Conservation (phyloP, 1,140 invertebrate species). For the Chlorops oryzae region DNA sequence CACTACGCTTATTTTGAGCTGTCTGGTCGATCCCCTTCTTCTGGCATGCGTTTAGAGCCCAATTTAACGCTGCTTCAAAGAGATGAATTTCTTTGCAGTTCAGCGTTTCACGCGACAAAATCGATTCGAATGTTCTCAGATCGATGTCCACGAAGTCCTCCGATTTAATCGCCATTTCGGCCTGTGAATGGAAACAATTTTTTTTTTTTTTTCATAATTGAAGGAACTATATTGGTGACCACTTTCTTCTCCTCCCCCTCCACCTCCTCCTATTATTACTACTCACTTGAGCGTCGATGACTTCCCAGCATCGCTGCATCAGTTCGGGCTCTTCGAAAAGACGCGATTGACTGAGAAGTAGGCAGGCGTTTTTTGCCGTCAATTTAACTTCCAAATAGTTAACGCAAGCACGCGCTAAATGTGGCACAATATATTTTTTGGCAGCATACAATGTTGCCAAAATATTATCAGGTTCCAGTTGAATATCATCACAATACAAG, state of each 20-base stretch:
- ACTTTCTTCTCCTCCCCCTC: background rate
- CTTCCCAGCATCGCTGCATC: slow-evolving; percentile 92
- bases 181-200: slow-evolving; percentile 52
- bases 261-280: too few relatives aligned
- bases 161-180: slow-evolving; percentile 87
- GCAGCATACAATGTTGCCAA: slow-evolving; percentile 84
- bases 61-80: slow-evolving; percentile 82
- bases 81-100: slow-evolving; percentile 87
- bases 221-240: background rate
- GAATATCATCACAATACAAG: slow-evolving; percentile 93
- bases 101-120: slow-evolving; percentile 79
- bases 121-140: slow-evolving; percentile 78
- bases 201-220: background rate
- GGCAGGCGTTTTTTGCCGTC: slow-evolving; percentile 86
- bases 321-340: slow-evolving; percentile 88
- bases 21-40: slow-evolving; percentile 72
- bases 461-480: slow-evolving; percentile 84
- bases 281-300: slow-evolving; percentile 80
- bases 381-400: slow-evolving; percentile 87
- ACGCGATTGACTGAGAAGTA: slow-evolving; percentile 82
- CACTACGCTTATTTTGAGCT: slow-evolving; percentile 62
- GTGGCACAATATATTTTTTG: slow-evolving; percentile 90
- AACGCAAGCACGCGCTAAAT: slow-evolving; percentile 82
- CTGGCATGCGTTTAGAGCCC: slow-evolving; percentile 79
- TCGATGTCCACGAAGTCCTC: slow-evolving; percentile 91